Evolutionary conservation across 2,888 invertebrate species (phyloP).

Genomic region (Hypena proboscidalis): DNA sequence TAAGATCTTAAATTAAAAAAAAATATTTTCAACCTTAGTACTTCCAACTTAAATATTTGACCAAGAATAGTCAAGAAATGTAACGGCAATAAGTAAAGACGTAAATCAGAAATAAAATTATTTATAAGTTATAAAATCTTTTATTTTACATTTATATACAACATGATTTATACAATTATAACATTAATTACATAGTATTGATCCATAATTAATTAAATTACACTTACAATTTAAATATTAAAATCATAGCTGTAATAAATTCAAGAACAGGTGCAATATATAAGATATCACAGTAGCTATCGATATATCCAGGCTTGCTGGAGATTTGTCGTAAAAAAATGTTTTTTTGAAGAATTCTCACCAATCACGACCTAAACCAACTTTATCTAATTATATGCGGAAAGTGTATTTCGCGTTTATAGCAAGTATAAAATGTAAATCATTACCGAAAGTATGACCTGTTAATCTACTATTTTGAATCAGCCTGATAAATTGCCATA

Average conservation of each 20-base stretch:
- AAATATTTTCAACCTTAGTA: too few relatives aligned
- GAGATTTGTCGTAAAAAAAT: conserved; percentile 13
- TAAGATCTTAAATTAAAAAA: too few relatives aligned
- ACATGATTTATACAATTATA: conserved; percentile 37
- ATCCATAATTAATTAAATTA: conserved; percentile 23
- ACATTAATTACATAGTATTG: conserved; percentile 21
- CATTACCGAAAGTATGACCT: too few relatives aligned
- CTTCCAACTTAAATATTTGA: not conserved
- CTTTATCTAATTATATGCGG: too few relatives aligned
- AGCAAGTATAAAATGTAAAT: too few relatives aligned
- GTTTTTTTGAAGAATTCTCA: too few relatives aligned
- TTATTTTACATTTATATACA: conserved; percentile 36
- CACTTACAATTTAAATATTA: conserved; percentile 22
- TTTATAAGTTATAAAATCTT: conserved; percentile 26
- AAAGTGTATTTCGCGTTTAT: too few relatives aligned
- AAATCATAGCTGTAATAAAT: conserved; percentile 1
- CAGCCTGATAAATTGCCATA: too few relatives aligned
- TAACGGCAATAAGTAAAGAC: conserved; percentile 3
- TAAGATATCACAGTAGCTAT: conserved; percentile 62
- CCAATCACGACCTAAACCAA: too few relatives aligned
- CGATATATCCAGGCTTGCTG: conserved; percentile 30
- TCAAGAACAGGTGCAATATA: conserved; percentile 23
- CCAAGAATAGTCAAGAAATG: not conserved
- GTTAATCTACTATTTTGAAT: too few relatives aligned
- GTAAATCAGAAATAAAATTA: conserved; percentile 23